phyloP scores from a whole-genome alignment of 2,113 vertebrate genomes.

The Paratilapia polleni region DNA sequence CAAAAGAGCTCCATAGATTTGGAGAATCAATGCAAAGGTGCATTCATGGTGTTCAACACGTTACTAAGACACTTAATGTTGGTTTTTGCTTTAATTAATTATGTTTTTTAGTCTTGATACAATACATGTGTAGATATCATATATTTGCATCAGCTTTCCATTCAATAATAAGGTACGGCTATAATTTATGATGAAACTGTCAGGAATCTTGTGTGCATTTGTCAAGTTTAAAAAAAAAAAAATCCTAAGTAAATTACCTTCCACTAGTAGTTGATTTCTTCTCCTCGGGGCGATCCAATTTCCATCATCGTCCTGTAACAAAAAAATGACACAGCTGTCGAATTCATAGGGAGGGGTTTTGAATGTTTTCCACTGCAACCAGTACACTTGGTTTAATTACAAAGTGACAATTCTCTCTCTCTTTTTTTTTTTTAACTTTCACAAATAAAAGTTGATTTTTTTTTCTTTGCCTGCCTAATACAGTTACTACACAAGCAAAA shows the following conservation, averaged over 20 bases:
- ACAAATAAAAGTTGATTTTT: background rate
- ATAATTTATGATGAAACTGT: background rate
- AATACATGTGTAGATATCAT: background rate
- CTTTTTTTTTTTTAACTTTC: background rate
- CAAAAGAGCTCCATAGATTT: no score
- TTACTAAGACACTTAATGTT: background rate
- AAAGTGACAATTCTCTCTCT: background rate
- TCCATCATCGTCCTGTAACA: constrained; percentile 49
- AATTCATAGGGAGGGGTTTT: constrained; percentile 6
- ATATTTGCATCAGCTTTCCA: background rate
- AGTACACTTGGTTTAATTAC: background rate
- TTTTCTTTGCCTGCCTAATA: background rate
- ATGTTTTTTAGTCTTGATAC: background rate
- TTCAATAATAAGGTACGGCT: no score
- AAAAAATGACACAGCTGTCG: constrained; percentile 7
- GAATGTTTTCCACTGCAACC: background rate
- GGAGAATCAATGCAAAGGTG: no score
- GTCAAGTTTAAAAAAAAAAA: background rate
- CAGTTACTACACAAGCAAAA: background rate
- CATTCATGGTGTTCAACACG: no score
- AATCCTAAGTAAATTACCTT: background rate
- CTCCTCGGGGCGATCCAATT: background rate
- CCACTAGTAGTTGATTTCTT: background rate
- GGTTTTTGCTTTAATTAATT: background rate
- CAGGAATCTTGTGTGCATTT: background rate